Base-by-base conservation (phyloP, 2,888 invertebrate genomes). In the Panzeria rudis region DNA sequence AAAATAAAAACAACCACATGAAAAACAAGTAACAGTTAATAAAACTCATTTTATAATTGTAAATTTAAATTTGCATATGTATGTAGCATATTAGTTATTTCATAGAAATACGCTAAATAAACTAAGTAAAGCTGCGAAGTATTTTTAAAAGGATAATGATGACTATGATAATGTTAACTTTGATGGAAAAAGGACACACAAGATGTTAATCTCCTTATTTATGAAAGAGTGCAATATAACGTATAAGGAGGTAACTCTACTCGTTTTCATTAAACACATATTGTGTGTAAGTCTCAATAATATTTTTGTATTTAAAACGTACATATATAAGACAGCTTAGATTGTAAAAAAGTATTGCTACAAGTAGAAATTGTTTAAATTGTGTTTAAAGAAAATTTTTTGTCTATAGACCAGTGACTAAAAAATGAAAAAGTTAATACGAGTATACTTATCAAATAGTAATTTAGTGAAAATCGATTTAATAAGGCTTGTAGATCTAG, bases 11-110 rank as follows among this genome's bases (percentile, higher is more conserved):
- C 54, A 82, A 61, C 85, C 82, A 56, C 71, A 85, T 23, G 3
- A 38, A 38, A 80, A 73, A 47, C 77, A 78, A 82, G 78, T 82
- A 72, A 61, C 85, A 82, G 85, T 85, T 85, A 85, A 85, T 85
- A 85, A 82, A 82, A 85, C 82, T 75, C 85, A 82, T 85, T 82
- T 85, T 82, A 71, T 85, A 85, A 85, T 85, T 85, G 82, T 71
- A 75, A 69, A 80, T 69, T 41, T 50, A 78, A 35, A 44, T 29
- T 64, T 44, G 29, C 11, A 44, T 9, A 23, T n/a, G n/a, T 0
- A 15, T 11, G 32, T n/a, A 25, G 3, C 25, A 2, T 35, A 2
- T 25, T 9, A 11, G 6, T 13, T 8, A 17, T 4, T 54, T 15
- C 32, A 13, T 17, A 23, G 29, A 29, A 29, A 8, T 41, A 6